phyloP scores from a whole-genome alignment of 2,113 vertebrate genomes.

The Entomyzon cyanotis region DNA sequence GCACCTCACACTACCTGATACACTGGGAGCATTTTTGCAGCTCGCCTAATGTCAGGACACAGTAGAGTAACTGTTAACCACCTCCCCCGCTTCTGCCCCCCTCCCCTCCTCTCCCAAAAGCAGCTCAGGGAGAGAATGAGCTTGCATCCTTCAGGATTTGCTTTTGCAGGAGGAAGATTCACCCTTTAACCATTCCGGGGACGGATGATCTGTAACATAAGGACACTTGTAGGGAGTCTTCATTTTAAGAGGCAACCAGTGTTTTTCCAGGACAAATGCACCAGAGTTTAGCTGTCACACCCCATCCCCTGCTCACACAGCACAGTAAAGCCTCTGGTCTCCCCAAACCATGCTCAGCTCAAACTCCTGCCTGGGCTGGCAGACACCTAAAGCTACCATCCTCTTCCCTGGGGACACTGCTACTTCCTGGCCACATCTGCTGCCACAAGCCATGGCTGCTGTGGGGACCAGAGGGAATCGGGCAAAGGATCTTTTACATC shows the following conservation, averaged over 20 bases:
- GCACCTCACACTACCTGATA: constrained; percentile 40
- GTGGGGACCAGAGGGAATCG: neutral
- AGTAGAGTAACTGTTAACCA: constrained; percentile 51
- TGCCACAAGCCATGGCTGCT: accelerated
- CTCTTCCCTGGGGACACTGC: neutral
- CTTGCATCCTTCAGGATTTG: neutral
- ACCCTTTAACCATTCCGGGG: neutral
- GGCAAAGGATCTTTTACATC: neutral
- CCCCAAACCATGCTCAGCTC: neutral
- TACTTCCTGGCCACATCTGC: neutral
- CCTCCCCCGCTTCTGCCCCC: constrained; percentile 1
- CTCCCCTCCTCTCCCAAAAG: neutral
- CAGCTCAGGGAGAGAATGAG: constrained; percentile 2
- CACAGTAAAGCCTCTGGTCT: neutral
- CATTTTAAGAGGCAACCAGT: neutral
- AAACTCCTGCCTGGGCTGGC: neutral
- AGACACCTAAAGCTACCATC: neutral
- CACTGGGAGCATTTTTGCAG: constrained; percentile 65
- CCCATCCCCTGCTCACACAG: neutral
- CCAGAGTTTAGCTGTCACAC: neutral
- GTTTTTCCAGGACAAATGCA: constrained; percentile 22
- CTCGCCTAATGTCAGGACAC: constrained; percentile 19
- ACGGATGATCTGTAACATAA: neutral
- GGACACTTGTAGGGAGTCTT: neutral
- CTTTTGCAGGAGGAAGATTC: neutral